Conservation (phyloP, 1,140 invertebrate species). For the Pseudachorutes palmiensis region DNA sequence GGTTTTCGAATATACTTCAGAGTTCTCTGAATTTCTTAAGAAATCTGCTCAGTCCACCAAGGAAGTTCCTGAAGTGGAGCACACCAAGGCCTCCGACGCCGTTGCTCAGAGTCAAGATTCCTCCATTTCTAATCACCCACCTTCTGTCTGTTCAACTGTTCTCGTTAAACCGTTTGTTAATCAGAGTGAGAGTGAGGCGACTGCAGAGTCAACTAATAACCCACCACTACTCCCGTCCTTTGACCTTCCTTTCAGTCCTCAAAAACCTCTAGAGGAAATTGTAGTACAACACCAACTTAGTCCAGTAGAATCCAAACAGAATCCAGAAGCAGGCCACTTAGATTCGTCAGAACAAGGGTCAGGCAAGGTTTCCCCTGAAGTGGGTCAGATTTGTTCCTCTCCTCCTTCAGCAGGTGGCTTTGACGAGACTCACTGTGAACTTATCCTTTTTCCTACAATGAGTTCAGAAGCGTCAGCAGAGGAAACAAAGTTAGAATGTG, state of each 20-base stretch:
- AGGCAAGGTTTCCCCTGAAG: too few relatives aligned
- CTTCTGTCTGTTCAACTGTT: not conserved
- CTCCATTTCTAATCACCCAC: not conserved
- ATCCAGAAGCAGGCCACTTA: not conserved
- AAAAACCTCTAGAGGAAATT: not conserved
- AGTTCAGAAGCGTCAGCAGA: not conserved
- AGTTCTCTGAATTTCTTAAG: constrained; percentile 16
- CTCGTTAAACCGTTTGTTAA: not conserved
- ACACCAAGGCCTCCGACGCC: not conserved
- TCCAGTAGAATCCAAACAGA: not conserved
- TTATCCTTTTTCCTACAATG: constrained; percentile 1
- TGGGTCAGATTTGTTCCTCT: too few relatives aligned
- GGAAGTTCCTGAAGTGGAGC: not conserved
- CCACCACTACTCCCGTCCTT: not conserved
- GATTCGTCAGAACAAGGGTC: too few relatives aligned
- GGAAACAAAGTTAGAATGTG: not conserved
- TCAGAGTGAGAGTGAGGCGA: not conserved
- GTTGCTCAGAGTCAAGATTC: constrained; percentile 9
- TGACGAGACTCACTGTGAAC: not conserved
- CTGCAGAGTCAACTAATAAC: too few relatives aligned
- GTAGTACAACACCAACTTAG: too few relatives aligned
- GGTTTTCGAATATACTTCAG: constrained; percentile 8
- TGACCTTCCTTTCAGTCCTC: not conserved
- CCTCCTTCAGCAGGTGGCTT: not conserved
- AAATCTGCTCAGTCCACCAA: not conserved